These are phyloP conservation scores for Pissodes strobi DNA, from an alignment of 1,140 invertebrate species.

Conservation along the genomic window DNA sequence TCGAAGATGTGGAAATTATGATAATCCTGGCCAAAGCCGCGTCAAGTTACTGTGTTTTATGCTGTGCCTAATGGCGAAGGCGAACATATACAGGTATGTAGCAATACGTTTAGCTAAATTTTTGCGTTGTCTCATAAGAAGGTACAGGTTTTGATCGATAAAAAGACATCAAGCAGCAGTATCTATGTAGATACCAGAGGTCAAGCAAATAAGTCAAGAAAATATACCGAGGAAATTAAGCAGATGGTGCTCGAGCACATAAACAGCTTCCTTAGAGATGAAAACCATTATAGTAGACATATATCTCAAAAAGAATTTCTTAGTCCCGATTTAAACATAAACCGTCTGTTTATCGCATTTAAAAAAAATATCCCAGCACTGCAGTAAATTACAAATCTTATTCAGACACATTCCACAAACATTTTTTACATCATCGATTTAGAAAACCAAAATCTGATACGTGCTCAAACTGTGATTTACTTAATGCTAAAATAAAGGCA, in stretches of 20 bases:
- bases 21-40: constrained; percentile 3
- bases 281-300: constrained; percentile 1
- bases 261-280: constrained; percentile 1
- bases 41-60: constrained; percentile 1
- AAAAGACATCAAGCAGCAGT: constrained; percentile 6
- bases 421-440: constrained; percentile 6
- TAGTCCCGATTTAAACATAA: constrained; percentile 1
- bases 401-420: constrained; percentile 4
- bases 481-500: constrained; percentile 11
- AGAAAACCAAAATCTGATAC: constrained; percentile 7
- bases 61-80: constrained; percentile 5
- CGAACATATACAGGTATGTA: not conserved
- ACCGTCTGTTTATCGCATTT: constrained; percentile 9
- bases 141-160: constrained; percentile 1
- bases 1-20: constrained; percentile 5
- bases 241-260: constrained; percentile 7
- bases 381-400: constrained; percentile 12
- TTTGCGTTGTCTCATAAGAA: constrained; percentile 4
- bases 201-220: constrained; percentile 1
- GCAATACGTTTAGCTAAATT: not conserved
- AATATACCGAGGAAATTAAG: constrained; percentile 12
- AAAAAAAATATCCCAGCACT: constrained; percentile 4
- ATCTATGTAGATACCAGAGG: constrained; percentile 7
- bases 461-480: constrained; percentile 7
- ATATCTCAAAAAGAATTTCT: constrained; percentile 9